These are phyloP conservation scores for Prostheceraeus crozeri DNA, from an alignment of 2,888 invertebrate species.

Conservation along the genomic window DNA sequence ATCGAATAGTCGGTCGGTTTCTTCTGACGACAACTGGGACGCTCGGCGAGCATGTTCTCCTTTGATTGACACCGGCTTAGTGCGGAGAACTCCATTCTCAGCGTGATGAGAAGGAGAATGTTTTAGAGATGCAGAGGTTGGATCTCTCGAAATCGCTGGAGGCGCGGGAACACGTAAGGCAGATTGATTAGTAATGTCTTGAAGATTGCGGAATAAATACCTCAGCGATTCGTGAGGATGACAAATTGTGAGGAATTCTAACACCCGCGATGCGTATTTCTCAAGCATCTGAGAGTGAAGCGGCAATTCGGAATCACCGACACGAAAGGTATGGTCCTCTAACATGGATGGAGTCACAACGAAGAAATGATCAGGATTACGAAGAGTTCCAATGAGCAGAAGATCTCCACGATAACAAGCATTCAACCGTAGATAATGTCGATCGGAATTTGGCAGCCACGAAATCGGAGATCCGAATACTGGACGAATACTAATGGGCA, in stretches of 20 bases:
- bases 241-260: constrained; percentile 34
- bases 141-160: too few species aligned
- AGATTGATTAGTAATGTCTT: constrained; percentile 27
- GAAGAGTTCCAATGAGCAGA: constrained; percentile 32
- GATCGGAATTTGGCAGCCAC: constrained; percentile 34
- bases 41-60: too few species aligned
- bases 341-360: constrained; percentile 37
- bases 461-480: constrained; percentile 68
- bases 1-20: constrained; percentile 35
- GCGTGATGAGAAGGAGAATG: too few species aligned
- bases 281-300: constrained; percentile 6
- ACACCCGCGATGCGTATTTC: constrained; percentile 26
- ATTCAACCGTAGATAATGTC: constrained; percentile 32
- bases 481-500: constrained; percentile 81
- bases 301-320: constrained; percentile 31
- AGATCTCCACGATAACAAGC: constrained; percentile 34
- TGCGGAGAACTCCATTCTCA: too few species aligned
- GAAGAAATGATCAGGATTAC: constrained; percentile 36
- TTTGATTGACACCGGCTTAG: too few species aligned
- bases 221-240: constrained; percentile 36
- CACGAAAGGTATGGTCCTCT: constrained; percentile 33
- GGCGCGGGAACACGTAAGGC: too few species aligned
- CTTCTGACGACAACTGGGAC: too few species aligned
- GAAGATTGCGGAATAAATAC: constrained; percentile 35
- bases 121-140: too few species aligned